Evolutionary conservation across 1,140 invertebrate species (phyloP), one percentile per base, ranked within the genome.

Genomic region (Plodia interpunctella): DNA sequence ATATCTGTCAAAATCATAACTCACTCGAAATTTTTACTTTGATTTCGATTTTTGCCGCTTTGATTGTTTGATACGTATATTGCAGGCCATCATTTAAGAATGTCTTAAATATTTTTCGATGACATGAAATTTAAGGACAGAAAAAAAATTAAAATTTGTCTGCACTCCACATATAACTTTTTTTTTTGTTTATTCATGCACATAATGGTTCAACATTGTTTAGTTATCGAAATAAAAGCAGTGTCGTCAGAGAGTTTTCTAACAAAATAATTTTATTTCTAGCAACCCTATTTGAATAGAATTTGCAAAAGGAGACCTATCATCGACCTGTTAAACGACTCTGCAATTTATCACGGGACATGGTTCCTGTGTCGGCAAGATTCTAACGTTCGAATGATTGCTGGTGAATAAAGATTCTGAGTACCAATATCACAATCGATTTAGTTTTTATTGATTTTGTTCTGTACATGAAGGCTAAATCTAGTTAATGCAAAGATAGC

Each of bases 1-100:
- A 32, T 32, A 44, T 44, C 38, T 44, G 38, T 44, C 38, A 44
- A 44, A 44, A 44, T 17, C 38, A 44, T n/a, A 44, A 15, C 38
- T 44, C 38, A 44, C 38, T 44, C 38, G 38, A 44, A 1, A 44
- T 44, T 44, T 44, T 44, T 44, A 44, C 38, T 44, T 44, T 44
- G 38, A 44, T 15, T 35, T 35, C 13, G 38, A 44, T 44, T 44
- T 44, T 44, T 10, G n/a, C 38, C 38, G 38, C 38, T 13, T n/a
- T 44, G 38, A 44, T 44, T 44, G 38, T 44, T 44, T 44, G 38
- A 44, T 44, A 17, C 15, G 38, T 44, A 17, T 44, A 35, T 35
- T 11, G 15, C 38, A 15, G 4, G 38, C 38, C 15, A n/a, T 44
- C 38, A 44, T 44, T 15, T n/a, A 10, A 5, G 4, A 5, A 32